These are phyloP conservation scores for Drosophila cardini DNA, from an alignment of 1,140 invertebrate species.

Conservation along the genomic window DNA sequence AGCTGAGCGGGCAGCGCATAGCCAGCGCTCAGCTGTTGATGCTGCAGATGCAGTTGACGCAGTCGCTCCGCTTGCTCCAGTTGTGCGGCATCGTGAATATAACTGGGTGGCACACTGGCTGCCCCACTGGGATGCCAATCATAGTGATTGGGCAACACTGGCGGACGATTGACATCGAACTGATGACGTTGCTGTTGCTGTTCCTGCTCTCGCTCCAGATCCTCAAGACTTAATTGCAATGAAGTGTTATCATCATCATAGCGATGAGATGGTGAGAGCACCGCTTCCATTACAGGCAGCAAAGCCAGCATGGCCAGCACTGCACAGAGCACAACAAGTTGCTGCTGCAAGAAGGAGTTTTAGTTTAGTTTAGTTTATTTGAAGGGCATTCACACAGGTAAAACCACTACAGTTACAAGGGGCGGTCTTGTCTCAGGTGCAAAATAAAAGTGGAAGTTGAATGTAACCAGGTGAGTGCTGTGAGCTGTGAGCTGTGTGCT, in stretches of 20 bases:
- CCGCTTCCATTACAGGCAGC: constrained; percentile 15
- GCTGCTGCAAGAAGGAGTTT: constrained; percentile 20
- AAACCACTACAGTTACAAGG: background rate
- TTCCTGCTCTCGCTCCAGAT: constrained; percentile 64
- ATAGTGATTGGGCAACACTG: constrained; percentile 64
- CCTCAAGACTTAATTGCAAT: constrained; percentile 59
- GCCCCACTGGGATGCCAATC: constrained; percentile 65
- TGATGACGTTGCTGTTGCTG: constrained; percentile 8
- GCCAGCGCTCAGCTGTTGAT: constrained; percentile 67
- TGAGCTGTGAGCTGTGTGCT: background rate
- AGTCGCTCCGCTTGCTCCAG: constrained; percentile 47
- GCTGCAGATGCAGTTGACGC: constrained; percentile 53
- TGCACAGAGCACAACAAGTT: constrained; percentile 38
- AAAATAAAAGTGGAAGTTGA: constrained; percentile 20
- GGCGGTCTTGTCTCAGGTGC: background rate
- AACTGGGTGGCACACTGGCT: constrained; percentile 67
- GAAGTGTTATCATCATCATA: constrained; percentile 63
- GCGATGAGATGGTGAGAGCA: constrained; percentile 34
- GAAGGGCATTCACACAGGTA: constrained; percentile 22
- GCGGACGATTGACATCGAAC: constrained; percentile 60
- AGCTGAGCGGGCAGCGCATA: constrained; percentile 61
- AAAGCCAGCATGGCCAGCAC: constrained; percentile 26
- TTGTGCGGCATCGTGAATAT: constrained; percentile 61
- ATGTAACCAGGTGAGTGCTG: constrained; percentile 9
- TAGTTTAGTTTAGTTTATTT: constrained; percentile 22